Evolutionary conservation across 2,888 invertebrate species (phyloP), one percentile per base, ranked within the genome.

Genomic region (Drosophila aldrichi): DNA sequence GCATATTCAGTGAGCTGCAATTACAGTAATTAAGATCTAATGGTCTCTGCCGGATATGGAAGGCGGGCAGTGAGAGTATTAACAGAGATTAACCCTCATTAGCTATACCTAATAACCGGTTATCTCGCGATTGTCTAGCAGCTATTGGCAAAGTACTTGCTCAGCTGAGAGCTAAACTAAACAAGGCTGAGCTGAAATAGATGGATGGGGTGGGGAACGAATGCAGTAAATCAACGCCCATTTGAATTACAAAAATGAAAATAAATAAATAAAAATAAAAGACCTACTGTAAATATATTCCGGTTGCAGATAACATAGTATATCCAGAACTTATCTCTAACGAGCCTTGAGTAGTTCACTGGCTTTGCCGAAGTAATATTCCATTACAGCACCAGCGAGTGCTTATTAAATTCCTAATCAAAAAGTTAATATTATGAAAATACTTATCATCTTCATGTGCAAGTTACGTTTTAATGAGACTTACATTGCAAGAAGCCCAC

Each of bases 21-120:
- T 73, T 59, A 58, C 44, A 54, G n/a, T 59, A 65, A 75, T 71
- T 82, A 40, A 62, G 49, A 54, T 41, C 46, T 52, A 78, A 78
- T 82, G 52, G 48, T 43, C 38, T 54, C 22, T 56, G 29, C 73
- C 87, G 81, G 83, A 86, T 76, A 34, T 76, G 36, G 43, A 40
- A 64, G 58, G 70, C 55, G 65, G 48, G 41, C 58, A 63, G 62
- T 80, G 44, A 49, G 56, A 75, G 56, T 38, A 62, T 52, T 46
- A 74, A 20, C 69, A 46, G 55, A 25, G 34, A 52, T 52, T n/a
- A n/a, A 12, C 40, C 36, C 34, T 43, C 8, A 46, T 61, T 43
- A 63, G 20, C 32, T 54, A 25, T 16, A 69, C 29, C 22, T 56
- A 75, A 63, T 52, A 77, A 81, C 81, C 77, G 65, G 81, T 80